Base-by-base conservation (phyloP, 2,113 vertebrate species). In the Nothobranchius furzeri region DNA sequence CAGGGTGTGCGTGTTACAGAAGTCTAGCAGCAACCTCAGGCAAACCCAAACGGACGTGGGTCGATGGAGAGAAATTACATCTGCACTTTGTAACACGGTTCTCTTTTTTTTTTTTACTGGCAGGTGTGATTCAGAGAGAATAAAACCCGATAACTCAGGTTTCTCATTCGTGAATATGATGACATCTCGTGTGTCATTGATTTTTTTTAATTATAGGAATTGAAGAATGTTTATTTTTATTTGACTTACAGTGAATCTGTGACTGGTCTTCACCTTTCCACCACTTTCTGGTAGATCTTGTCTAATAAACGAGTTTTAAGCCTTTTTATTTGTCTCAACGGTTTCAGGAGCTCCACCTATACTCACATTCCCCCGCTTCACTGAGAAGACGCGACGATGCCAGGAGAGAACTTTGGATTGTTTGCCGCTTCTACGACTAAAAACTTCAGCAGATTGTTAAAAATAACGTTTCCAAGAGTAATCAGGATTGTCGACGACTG, bases 251-350 rank as follows among this genome's bases (percentile, higher is more conserved):
- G 20, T 20, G 1, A 20, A 20, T 20, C 30, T 30, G 30, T 30
- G 30, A 30, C 4, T 30, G 30, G 30, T 30, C 30, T 30, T 30
- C 30, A 30, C 30, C 4, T 1, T 30, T 30, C 30, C 30, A 30
- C 30, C 40, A 45, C 10, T 77, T 71, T 55, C 52, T 36, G 40
- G 68, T 63, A 74, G 50, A 47, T 79, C 60, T 60, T 37, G 10
- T 43, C 64, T 78, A 83, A 91, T 87, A 68, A 90, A 87, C 47
- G 72, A 73, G 71, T 88, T 81, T 87, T 76, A 86, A 87, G 78
- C 75, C 65, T 75, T 69, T 50, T 50, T 50, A n/a, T n/a, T 67
- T 82, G 87, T 63, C 77, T 82, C 81, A 75, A 9, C 60, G 58
- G 50, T 24, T 11, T n/a, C 40, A 60, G 81, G 73, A 88, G 78